A percentile compares a stretch with the other conserved stretches of the same genome.
Evolutionary conservation across 2,113 vertebrate species (phyloP).

Genomic region (Pedetes capensis): DNA sequence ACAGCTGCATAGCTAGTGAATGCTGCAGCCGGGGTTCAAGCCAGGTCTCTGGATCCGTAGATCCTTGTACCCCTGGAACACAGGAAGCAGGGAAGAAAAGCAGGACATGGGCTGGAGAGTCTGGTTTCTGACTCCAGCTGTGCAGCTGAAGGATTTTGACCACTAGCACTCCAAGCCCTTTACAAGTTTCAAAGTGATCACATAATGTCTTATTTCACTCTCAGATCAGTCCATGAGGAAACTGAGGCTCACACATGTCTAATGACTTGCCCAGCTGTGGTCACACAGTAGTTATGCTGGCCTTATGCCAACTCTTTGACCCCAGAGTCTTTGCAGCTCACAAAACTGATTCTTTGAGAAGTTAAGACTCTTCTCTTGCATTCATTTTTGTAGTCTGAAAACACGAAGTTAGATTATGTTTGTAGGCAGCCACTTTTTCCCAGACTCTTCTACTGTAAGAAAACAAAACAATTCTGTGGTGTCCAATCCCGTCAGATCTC

Average conservation of each 20-base stretch:
- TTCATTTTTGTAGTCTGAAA: constrained; percentile 16
- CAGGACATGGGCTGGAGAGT: not conserved
- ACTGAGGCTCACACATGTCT: not conserved
- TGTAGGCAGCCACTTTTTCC: not conserved
- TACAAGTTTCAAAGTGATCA: not conserved
- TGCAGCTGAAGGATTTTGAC: not conserved
- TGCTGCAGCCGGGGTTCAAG: not conserved
- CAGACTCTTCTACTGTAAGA: not conserved
- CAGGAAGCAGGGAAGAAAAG: not conserved
- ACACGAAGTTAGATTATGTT: not conserved
- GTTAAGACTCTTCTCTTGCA: not conserved
- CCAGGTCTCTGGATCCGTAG: not conserved
- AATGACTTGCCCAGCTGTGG: not conserved
- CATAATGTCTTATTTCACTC: not conserved
- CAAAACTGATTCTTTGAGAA: constrained; percentile 1
- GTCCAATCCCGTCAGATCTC: too few relatives aligned
- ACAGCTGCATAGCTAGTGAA: not conserved
- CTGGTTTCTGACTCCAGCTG: not conserved
- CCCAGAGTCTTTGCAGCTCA: not conserved
- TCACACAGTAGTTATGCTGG: not conserved
- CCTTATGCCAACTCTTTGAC: constrained; percentile 12
- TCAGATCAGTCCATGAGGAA: not conserved
- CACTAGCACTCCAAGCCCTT: not conserved
- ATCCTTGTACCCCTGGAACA: not conserved
- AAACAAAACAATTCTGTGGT: not conserved